Evolutionary conservation across 2,888 invertebrate genomes (phyloP).

Genomic region (Pseudanteris insignis): DNA sequence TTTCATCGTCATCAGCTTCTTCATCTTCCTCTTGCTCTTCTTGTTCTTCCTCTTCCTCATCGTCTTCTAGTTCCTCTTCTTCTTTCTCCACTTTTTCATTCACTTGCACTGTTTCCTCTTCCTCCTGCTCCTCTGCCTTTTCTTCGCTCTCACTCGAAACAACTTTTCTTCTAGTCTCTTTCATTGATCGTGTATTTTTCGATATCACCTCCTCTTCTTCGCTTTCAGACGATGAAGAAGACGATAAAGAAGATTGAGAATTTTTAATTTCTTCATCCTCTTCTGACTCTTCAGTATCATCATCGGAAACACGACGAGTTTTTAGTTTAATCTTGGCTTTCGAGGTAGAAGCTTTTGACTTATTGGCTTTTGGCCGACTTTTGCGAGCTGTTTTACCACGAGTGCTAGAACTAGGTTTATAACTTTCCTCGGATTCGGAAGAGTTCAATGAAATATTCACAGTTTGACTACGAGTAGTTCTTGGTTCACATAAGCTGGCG

Average conservation of each 20-base stretch:
- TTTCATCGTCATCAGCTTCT: slow-evolving; percentile 45
- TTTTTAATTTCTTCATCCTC: slow-evolving; percentile 47
- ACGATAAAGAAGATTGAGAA: slow-evolving; percentile 8
- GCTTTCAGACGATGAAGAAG: slow-evolving; percentile 13
- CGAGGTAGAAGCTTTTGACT: slow-evolving; percentile 10
- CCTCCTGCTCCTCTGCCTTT: slow-evolving; percentile 4
- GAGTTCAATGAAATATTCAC: slow-evolving; percentile 57
- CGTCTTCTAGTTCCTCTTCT: slow-evolving; percentile 7
- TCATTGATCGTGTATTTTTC: slow-evolving; percentile 15
- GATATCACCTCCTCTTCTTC: slow-evolving; percentile 52
- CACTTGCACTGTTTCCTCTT: slow-evolving; percentile 37
- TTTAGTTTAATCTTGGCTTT: background rate
- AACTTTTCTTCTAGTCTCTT: slow-evolving; percentile 16
- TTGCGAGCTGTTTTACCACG: slow-evolving; percentile 57
- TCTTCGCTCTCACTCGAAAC: slow-evolving; percentile 28
- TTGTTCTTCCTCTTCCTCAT: slow-evolving; percentile 28
- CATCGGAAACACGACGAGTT: background rate
- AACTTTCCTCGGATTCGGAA: slow-evolving; percentile 70
- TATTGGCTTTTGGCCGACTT: slow-evolving; percentile 50
- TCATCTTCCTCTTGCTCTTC: slow-evolving; percentile 6
- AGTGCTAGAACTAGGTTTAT: slow-evolving; percentile 66
- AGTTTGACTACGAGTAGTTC: slow-evolving; percentile 54
- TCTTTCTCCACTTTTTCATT: slow-evolving; percentile 26
- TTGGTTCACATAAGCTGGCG: slow-evolving; percentile 53
- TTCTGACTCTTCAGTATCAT: slow-evolving; percentile 46